Conservation (phyloP, 2,113 vertebrate species). For the Tetrao urogallus region DNA sequence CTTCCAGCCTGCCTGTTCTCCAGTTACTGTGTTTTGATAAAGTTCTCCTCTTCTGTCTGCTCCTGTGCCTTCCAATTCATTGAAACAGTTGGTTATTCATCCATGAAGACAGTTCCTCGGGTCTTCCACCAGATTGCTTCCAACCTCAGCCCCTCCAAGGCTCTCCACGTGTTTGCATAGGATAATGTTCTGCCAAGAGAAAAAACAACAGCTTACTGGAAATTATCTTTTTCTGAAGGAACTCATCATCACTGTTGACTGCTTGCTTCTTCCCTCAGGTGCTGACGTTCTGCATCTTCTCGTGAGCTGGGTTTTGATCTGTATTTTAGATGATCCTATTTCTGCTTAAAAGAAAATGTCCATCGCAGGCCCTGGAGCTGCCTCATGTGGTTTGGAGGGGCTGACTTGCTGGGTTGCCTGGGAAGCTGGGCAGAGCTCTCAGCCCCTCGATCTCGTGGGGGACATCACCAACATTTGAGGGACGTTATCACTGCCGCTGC, state of each 20-base stretch:
- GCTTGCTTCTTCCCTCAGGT: background rate
- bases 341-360: background rate
- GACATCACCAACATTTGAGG: background rate
- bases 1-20: background rate
- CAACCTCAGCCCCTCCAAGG: background rate
- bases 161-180: background rate
- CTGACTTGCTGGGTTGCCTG: background rate
- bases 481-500: background rate
- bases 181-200: background rate
- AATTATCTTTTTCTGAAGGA: constrained; percentile 10
- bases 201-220: background rate
- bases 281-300: background rate
- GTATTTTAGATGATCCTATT: background rate
- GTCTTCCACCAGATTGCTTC: constrained; percentile 22
- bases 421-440: rapidly evolving
- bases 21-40: background rate
- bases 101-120: constrained; percentile 6
- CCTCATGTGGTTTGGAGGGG: background rate
- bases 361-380: background rate
- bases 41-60: background rate
- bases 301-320: background rate
- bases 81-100: constrained; percentile 14
- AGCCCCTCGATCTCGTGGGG: rapidly evolving
- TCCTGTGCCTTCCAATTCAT: background rate
- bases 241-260: background rate